Evolutionary conservation across 92 coral and sea anemone species (phyloP), one percentile per base, ranked within the genome.

Genomic region (Epizoanthus fatuus): DNA sequence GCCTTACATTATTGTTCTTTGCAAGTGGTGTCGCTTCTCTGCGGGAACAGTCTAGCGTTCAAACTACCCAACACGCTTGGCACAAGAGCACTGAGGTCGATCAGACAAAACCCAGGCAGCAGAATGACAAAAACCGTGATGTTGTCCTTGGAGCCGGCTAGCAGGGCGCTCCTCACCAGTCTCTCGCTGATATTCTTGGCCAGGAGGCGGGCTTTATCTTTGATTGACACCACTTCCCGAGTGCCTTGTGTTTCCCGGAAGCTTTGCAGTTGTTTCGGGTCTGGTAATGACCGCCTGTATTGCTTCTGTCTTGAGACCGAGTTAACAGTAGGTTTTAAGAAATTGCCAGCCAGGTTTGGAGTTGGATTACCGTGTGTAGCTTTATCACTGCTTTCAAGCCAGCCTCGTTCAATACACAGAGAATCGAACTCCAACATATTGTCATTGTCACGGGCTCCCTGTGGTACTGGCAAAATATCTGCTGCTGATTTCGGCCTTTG

Each of bases 101-200:
- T 80, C 57, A 90, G 81, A n/a, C 91, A 81, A 75, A 97, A 97
- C n/a, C 99, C 99, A 4, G 93, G 94, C 59, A 97, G 80, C 53
- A 97, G 92, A 66, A 92, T 79, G 53, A 88, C 94, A 75, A 95
- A 87, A 2, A 93, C 98, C 8, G 98, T 91, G 29, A 90, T 71
- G 65, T 95, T 91, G 80, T 90, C 95, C 49, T 91, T 82, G 7
- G 98, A 90, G 7, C 96, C 99, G n/a, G 99, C 98, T 14, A 95
- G 72, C 53, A 97, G 78, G n/a, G 98, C 96, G 68, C 96, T 87
- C 72, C 91, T 93, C 37, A 97, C 94, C 12, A 97, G 93, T 75
- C 99, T 92, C 84, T 92, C 93, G 69, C 96, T 84, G 13, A 97
- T 63, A 56, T 79, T 79, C 89, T 91, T 93, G 53, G 98, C 98